These are phyloP conservation scores for Pogonomyrmex californicus DNA, from an alignment of 1,140 invertebrate species.

Conservation along the genomic window DNA sequence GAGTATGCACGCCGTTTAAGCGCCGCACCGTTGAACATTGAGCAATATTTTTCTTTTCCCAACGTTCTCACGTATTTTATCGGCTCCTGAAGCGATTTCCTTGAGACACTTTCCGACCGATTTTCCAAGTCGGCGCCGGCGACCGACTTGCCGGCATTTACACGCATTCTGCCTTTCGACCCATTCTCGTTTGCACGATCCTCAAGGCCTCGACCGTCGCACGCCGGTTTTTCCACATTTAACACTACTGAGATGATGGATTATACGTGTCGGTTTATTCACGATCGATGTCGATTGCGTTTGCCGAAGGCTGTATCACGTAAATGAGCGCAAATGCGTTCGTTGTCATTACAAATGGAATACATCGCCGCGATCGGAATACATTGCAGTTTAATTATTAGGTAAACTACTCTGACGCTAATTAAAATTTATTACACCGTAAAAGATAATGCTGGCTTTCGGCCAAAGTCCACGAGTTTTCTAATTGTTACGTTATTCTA, in stretches of 20 bases:
- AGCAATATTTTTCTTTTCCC: slow-evolving; percentile 46
- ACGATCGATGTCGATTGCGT: slow-evolving; percentile 40
- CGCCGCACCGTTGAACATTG: slow-evolving; percentile 56
- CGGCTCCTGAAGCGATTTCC: slow-evolving; percentile 65
- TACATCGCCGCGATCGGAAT: slow-evolving; percentile 26
- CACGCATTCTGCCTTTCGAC: slow-evolving; percentile 54
- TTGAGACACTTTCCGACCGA: slow-evolving; percentile 73
- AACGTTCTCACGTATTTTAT: slow-evolving; percentile 14
- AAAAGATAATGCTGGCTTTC: background rate
- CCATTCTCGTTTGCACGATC: slow-evolving; percentile 64
- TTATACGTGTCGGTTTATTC: background rate
- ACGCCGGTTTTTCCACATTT: slow-evolving; percentile 47
- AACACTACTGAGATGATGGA: background rate
- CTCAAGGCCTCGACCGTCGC: slow-evolving; percentile 54
- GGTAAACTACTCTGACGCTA: slow-evolving; percentile 4
- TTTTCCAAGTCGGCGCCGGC: slow-evolving; percentile 67
- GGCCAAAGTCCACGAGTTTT: background rate
- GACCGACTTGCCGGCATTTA: slow-evolving; percentile 31
- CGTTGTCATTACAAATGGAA: background rate
- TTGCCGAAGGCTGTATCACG: background rate
- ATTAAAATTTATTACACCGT: slow-evolving; percentile 58
- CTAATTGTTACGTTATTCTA: background rate
- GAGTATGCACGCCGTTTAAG: slow-evolving; percentile 12
- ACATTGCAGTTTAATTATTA: slow-evolving; percentile 38
- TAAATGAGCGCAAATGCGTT: background rate